phyloP scores from a whole-genome alignment of 2,113 vertebrate species.

The Saccopteryx leptura region DNA sequence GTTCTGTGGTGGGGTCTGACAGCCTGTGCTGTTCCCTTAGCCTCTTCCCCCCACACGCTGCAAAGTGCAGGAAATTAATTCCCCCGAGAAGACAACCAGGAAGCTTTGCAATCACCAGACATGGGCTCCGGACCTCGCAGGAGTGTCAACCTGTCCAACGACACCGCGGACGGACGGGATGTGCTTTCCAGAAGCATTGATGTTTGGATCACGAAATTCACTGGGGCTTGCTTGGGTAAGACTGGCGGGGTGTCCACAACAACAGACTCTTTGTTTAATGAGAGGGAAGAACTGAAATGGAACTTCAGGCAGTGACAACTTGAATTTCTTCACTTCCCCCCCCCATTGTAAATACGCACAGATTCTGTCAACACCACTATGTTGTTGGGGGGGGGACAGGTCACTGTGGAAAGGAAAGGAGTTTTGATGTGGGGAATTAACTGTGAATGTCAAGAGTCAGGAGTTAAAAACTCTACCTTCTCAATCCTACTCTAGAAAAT shows the following conservation, averaged over 20 bases:
- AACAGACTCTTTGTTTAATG: not conserved
- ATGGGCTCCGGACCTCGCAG: not conserved
- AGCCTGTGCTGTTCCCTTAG: not conserved
- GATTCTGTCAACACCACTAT: not conserved
- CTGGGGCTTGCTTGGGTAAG: not conserved
- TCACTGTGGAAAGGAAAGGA: constrained; percentile 42
- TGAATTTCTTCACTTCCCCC: not conserved
- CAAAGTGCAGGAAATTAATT: not conserved
- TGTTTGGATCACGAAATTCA: constrained; percentile 16
- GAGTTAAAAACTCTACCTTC: constrained; percentile 16
- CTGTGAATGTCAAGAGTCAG: constrained; percentile 52
- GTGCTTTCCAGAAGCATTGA: not conserved
- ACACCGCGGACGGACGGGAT: not conserved
- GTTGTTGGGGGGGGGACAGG: not conserved
- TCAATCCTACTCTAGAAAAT: constrained; percentile 36
- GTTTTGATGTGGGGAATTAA: constrained; percentile 53
- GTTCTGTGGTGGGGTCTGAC: not conserved
- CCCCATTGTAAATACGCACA: not conserved
- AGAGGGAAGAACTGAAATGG: not conserved
- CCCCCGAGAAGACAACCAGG: constrained; percentile 1
- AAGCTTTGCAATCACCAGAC: constrained; percentile 14
- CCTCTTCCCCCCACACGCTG: not conserved
- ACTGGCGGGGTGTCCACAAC: constrained; percentile 32
- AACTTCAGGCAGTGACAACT: not conserved
- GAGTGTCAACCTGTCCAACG: not conserved